Percentiles rank a stretch among this genome's conserved stretches.
Evolutionary conservation across 2,888 invertebrate genomes (phyloP).

Genomic region (Scaptomyza reducta): DNA sequence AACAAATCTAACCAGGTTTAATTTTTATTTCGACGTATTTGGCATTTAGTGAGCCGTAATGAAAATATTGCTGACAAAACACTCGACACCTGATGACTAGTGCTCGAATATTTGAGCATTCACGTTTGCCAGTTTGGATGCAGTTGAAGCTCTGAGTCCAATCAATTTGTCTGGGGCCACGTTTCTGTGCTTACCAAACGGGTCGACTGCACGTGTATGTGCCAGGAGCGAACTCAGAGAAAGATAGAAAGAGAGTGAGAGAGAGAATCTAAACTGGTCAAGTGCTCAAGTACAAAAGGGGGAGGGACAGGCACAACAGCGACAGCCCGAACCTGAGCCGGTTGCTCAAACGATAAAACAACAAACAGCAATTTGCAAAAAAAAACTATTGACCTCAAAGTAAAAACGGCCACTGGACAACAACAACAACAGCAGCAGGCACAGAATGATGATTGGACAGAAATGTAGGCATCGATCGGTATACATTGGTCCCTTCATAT

Average conservation of each 20-base stretch:
- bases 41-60: constrained; percentile 65
- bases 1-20: constrained; percentile 29
- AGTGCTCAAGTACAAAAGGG: constrained; percentile 34
- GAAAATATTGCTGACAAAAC: constrained; percentile 83
- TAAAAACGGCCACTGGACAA: constrained; percentile 52
- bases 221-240: constrained; percentile 11
- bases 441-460: constrained; percentile 15
- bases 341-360: constrained; percentile 61
- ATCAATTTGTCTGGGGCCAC: constrained; percentile 68
- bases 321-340: constrained; percentile 48
- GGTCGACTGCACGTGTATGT: constrained; percentile 64
- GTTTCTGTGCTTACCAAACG: constrained; percentile 58
- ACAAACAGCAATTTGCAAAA: constrained; percentile 59
- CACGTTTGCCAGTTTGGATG: constrained; percentile 43
- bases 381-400: constrained; percentile 73
- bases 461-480: constrained; percentile 16
- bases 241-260: constrained; percentile 10
- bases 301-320: constrained; percentile 7
- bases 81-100: constrained; percentile 80
- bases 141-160: constrained; percentile 24
- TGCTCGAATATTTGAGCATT: constrained; percentile 28
- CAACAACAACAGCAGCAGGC: constrained; percentile 7
- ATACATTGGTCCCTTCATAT: constrained; percentile 54
- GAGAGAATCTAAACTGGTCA: constrained; percentile 51
- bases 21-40: constrained; percentile 50